Evolutionary conservation across 1,140 invertebrate genomes (phyloP).

Genomic region (Colletes latitarsis): DNA sequence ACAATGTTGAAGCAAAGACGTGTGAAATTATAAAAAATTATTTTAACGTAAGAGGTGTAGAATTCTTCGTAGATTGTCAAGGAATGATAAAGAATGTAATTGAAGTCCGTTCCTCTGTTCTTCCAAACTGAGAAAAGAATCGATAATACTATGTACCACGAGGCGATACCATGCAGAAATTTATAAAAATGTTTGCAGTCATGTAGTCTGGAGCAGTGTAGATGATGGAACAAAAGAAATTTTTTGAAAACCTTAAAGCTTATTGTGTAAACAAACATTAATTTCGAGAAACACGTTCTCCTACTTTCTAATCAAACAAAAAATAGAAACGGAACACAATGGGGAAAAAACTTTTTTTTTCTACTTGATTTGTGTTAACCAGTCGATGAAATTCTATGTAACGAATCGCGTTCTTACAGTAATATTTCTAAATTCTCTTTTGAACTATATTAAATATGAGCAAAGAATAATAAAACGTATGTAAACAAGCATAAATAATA

Average conservation of each 20-base stretch:
- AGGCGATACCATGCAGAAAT: constrained; percentile 65
- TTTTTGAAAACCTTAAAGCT: constrained; percentile 1
- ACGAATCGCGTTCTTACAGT: too few species aligned
- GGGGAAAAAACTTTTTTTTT: background rate
- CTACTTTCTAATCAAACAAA: constrained; percentile 24
- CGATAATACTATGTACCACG: constrained; percentile 19
- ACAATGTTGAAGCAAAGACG: background rate
- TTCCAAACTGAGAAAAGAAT: constrained; percentile 16
- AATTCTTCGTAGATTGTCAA: constrained; percentile 47
- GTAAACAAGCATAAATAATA: constrained; percentile 47
- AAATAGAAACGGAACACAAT: constrained; percentile 13
- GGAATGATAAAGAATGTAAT: constrained; percentile 24
- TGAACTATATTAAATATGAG: constrained; percentile 3
- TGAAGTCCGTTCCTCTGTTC: constrained; percentile 34
- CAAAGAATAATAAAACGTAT: constrained; percentile 41
- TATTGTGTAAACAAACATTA: constrained; percentile 10
- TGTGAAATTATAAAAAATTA: background rate
- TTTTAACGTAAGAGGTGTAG: constrained; percentile 40
- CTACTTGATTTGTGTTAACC: background rate
- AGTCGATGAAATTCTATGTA: too few species aligned
- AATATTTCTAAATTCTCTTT: constrained; percentile 20
- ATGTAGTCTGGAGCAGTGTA: constrained; percentile 19
- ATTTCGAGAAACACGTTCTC: constrained; percentile 20
- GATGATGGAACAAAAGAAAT: constrained; percentile 5
- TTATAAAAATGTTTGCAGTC: constrained; percentile 75